Conservation (phyloP, 2,797 vertebrate genomes). For the Paguma larvata region DNA sequence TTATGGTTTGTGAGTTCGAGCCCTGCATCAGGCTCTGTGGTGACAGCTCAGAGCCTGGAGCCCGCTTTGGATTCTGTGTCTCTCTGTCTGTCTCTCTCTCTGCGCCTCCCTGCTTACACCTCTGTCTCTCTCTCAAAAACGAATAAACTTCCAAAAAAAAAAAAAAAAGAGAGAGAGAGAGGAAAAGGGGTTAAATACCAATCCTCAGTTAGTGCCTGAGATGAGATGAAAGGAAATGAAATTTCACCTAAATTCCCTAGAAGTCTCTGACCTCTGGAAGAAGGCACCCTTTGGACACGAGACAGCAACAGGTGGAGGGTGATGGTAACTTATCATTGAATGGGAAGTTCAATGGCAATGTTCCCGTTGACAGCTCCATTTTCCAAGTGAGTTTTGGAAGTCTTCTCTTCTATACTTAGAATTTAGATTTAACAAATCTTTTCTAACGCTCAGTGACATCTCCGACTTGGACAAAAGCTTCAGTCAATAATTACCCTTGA, state of each 20-base stretch:
- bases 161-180: too few species aligned
- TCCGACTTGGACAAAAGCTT: background rate
- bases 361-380: background rate
- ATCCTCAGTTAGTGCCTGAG: background rate
- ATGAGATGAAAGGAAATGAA: background rate
- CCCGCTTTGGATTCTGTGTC: too few species aligned
- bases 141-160: too few species aligned
- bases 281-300: background rate
- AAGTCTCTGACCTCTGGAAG: background rate
- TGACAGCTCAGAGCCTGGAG: too few species aligned
- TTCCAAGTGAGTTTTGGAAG: background rate
- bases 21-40: too few species aligned
- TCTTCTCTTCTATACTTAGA: background rate
- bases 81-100: fast-evolving
- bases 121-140: too few species aligned
- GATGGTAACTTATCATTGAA: background rate
- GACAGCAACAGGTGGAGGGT: fast-evolving
- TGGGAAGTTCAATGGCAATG: fast-evolving
- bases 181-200: background rate
- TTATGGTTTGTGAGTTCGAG: too few species aligned
- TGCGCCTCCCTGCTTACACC: too few species aligned
- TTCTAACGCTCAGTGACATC: background rate
- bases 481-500: background rate
- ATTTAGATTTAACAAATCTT: background rate
- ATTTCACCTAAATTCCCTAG: background rate